A percentile compares a stretch with the other conserved stretches of the same genome.
Conservation (phyloP, 2,113 vertebrate species). For the Sardina pilchardus region DNA sequence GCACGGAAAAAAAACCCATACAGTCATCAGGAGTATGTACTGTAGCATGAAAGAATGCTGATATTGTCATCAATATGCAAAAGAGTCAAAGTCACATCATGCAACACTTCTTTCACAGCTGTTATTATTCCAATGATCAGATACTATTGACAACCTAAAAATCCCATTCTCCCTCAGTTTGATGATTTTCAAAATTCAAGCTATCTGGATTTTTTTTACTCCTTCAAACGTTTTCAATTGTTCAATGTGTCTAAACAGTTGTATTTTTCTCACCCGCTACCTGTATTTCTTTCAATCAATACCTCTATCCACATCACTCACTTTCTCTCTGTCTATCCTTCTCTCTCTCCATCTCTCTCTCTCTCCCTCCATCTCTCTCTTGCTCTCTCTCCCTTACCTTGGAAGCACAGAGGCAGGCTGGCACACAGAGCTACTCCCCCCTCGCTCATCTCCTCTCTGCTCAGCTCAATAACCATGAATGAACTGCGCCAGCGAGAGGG, state of each 20-base stretch:
- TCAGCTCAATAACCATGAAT: constrained; percentile 49
- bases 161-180: background rate
- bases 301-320: background rate
- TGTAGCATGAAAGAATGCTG: too few relatives aligned
- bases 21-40: too few relatives aligned
- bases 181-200: too few relatives aligned
- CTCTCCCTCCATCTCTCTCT: background rate
- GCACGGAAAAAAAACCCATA: background rate
- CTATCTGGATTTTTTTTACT: too few relatives aligned
- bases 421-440: constrained; percentile 31
- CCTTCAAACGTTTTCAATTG: too few relatives aligned
- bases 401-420: constrained; percentile 81
- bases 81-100: background rate
- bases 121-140: background rate
- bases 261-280: too few relatives aligned
- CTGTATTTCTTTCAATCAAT: background rate
- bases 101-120: background rate
- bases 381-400: constrained; percentile 75
- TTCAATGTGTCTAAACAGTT: too few relatives aligned
- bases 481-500: constrained; percentile 55
- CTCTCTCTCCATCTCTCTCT: background rate
- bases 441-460: constrained; percentile 28
- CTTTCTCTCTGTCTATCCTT: background rate
- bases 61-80: background rate
- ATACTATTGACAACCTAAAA: background rate